Conservation (phyloP, 2,113 vertebrate genomes). For the Lanius collurio region DNA sequence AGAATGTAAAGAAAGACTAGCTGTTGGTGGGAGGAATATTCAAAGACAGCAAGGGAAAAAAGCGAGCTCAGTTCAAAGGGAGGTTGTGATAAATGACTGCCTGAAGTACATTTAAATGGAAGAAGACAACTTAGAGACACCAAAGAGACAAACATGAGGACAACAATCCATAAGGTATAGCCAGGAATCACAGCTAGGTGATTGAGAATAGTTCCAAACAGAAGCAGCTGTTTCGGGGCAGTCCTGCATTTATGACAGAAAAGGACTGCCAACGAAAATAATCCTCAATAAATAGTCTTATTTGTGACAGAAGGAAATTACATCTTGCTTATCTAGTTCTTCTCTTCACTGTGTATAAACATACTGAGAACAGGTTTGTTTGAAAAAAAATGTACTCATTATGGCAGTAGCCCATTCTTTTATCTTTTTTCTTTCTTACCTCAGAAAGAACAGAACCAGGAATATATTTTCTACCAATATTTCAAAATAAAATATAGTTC, state of each 20-base stretch:
- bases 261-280: background rate
- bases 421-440: background rate
- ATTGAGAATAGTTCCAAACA: background rate
- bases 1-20: constrained; percentile 21
- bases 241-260: background rate
- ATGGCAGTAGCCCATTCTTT: background rate
- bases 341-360: background rate
- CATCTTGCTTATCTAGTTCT: background rate
- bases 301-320: background rate
- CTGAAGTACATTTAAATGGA: background rate
- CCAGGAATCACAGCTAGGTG: background rate
- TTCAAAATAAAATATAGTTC: constrained; percentile 12
- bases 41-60: background rate
- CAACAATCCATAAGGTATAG: background rate
- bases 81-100: background rate
- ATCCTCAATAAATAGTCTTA: background rate
- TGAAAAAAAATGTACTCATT: background rate
- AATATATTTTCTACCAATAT: background rate
- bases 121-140: background rate
- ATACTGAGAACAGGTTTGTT: background rate
- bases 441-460: background rate
- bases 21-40: constrained; percentile 6
- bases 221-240: background rate
- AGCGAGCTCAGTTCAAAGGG: background rate
- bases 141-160: background rate